Conservation (phyloP, 2,113 vertebrate species). For the Pseudopodoces humilis region DNA sequence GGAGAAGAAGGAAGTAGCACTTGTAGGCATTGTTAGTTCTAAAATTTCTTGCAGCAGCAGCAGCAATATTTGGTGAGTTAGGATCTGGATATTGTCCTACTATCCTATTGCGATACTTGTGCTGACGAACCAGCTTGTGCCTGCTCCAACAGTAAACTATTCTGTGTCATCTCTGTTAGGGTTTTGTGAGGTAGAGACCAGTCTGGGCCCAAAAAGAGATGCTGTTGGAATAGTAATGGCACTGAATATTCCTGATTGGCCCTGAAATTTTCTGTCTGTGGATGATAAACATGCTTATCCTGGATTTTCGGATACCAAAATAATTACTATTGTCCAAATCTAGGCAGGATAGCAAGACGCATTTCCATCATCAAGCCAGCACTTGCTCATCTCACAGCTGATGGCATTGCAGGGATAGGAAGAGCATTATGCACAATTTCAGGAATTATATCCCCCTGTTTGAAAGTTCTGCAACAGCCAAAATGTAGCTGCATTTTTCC, state of each 20-base stretch:
- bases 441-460: neutral
- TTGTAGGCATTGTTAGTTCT: neutral
- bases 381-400: neutral
- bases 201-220: neutral
- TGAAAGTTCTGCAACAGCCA: neutral
- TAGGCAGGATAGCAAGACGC: neutral
- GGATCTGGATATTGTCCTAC: neutral
- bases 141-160: neutral
- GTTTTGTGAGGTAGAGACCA: neutral
- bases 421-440: neutral
- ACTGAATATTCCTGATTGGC: neutral
- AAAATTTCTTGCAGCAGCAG: neutral
- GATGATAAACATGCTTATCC: neutral
- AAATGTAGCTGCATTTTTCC: neutral
- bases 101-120: neutral
- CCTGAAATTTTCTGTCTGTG: neutral
- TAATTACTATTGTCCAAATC: neutral
- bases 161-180: neutral
- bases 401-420: neutral
- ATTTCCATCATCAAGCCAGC: neutral
- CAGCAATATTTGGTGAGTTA: neutral
- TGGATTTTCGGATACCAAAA: neutral
- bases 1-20: neutral
- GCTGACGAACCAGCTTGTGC: neutral
- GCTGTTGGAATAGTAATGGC: neutral